Conservation (phyloP, 2,888 invertebrate species). For the Noctua pronuba region DNA sequence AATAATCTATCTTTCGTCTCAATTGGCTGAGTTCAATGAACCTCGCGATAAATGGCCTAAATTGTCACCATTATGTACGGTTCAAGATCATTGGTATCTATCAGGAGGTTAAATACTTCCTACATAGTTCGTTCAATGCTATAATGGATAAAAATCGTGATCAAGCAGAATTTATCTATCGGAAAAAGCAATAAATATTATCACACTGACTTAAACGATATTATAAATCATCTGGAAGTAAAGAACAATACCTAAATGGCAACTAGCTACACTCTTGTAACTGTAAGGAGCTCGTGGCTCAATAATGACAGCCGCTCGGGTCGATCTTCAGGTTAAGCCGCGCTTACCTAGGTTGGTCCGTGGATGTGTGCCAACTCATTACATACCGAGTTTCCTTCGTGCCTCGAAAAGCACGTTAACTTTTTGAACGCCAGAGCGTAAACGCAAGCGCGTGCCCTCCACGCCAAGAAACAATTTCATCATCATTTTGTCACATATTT, state of each 20-base stretch:
- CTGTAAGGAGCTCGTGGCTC: neutral
- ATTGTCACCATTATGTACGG: conserved; percentile 32
- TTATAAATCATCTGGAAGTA: conserved; percentile 10
- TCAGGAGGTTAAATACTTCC: conserved; percentile 31
- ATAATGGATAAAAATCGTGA: conserved; percentile 6
- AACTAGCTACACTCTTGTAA: neutral
- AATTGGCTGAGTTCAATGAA: conserved; percentile 51
- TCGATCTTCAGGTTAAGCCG: no score
- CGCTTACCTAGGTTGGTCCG: no score
- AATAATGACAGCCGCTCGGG: neutral
- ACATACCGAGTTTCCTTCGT: no score
- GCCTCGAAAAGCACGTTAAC: no score
- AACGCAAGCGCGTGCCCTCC: no score
- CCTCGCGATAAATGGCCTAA: conserved; percentile 33
- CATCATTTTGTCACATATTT: no score
- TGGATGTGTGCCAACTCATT: no score
- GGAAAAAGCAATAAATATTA: neutral
- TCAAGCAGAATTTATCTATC: conserved; percentile 6
- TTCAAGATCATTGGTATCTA: conserved; percentile 38
- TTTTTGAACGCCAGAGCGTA: no score
- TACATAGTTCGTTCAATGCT: conserved; percentile 11
- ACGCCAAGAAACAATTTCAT: no score
- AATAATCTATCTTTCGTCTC: conserved; percentile 36
- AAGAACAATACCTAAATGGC: conserved; percentile 2
- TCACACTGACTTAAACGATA: neutral